phyloP scores from a whole-genome alignment of 2,888 invertebrate genomes.

The Reticulitermes lucifugus region DNA sequence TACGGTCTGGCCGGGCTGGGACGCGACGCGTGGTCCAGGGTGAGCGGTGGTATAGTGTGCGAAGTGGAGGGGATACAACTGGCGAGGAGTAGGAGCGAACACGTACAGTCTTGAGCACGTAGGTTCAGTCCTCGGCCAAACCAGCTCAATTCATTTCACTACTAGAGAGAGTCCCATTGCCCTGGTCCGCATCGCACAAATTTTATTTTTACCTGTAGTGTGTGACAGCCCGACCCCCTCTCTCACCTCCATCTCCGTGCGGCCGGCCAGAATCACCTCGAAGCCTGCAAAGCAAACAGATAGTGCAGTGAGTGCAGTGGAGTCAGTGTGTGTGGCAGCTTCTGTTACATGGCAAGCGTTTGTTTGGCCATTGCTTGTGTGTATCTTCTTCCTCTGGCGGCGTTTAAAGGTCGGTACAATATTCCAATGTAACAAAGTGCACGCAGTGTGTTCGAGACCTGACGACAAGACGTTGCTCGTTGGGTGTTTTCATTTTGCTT shows the following conservation, averaged over 20 bases:
- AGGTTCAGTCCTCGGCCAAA: conserved; percentile 20
- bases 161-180: background rate
- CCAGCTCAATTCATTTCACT: background rate
- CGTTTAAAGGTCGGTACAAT: no score
- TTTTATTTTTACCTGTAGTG: conserved; percentile 19
- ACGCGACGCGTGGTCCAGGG: conserved; percentile 19
- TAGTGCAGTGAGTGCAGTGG: conserved; percentile 2
- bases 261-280: background rate
- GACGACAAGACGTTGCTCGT: no score
- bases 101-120: conserved; percentile 29
- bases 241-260: background rate
- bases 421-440: no score
- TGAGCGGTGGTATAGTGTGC: background rate
- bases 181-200: background rate
- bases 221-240: background rate
- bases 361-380: background rate
- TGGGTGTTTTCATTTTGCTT: no score
- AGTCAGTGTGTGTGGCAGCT: conserved; percentile 1
- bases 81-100: background rate
- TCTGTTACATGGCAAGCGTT: background rate
- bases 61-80: conserved; percentile 14
- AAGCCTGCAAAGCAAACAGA: background rate
- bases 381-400: no score
- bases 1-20: conserved; percentile 35
- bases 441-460: no score